phyloP scores from a whole-genome alignment of 2,888 invertebrate genomes.

The Clostera curtula region DNA sequence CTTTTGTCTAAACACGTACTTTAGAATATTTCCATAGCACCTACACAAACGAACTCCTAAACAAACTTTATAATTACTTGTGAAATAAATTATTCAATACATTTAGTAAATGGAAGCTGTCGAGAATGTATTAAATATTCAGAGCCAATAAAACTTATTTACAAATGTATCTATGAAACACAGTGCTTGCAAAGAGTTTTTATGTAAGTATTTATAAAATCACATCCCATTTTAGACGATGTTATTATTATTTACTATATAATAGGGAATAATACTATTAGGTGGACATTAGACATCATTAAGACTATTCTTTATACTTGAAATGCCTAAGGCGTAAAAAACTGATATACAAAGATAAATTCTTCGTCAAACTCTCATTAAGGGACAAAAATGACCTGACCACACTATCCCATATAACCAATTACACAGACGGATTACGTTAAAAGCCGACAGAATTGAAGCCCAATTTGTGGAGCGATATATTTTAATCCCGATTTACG shows the following conservation, averaged over 20 bases:
- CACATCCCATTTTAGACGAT: too few species aligned
- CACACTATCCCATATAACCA: conserved; percentile 43
- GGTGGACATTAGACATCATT: too few species aligned
- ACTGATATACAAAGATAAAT: too few species aligned
- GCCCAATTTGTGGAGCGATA: conserved; percentile 58
- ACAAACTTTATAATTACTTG: conserved; percentile 55
- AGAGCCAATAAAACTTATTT: too few species aligned
- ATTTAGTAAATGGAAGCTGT: conserved; percentile 49
- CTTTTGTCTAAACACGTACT: conserved; percentile 45
- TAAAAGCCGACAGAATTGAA: conserved; percentile 48
- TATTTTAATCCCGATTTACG: conserved; percentile 63
- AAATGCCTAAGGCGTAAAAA: too few species aligned
- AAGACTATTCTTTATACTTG: too few species aligned
- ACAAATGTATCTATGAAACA: too few species aligned
- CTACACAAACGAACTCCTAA: conserved; percentile 20
- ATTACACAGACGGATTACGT: conserved; percentile 63
- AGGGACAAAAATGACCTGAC: conserved; percentile 25
- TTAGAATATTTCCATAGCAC: conserved; percentile 14
- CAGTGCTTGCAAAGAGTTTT: too few species aligned
- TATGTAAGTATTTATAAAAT: too few species aligned
- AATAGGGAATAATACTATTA: too few species aligned
- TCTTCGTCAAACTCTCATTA: conserved; percentile 34
- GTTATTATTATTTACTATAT: too few species aligned
- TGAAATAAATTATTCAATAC: conserved; percentile 59
- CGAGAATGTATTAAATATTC: too few species aligned